Evolutionary conservation across 2,113 vertebrate genomes (phyloP).

Genomic region (Semnopithecus entellus): DNA sequence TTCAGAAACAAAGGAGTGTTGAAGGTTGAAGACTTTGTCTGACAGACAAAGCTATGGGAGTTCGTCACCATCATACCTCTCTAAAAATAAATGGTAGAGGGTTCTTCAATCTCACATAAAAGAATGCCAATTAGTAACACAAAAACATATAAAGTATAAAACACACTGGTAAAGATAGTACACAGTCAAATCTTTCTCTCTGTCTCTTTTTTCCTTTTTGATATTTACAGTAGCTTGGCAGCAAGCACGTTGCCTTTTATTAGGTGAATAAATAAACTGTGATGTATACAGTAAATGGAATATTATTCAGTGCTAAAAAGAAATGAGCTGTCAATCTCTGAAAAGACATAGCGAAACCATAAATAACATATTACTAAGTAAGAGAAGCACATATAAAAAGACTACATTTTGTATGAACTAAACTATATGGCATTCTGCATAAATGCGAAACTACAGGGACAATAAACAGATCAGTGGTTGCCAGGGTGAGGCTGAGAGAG

Average conservation of each 20-base stretch:
- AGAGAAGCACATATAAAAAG: neutral
- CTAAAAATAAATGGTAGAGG: too few relatives aligned
- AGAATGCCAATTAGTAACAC: too few relatives aligned
- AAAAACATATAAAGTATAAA: too few relatives aligned
- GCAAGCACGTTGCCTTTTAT: neutral
- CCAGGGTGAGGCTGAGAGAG: neutral
- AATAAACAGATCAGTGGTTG: neutral
- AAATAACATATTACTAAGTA: neutral
- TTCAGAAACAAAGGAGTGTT: too few relatives aligned
- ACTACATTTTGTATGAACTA: neutral
- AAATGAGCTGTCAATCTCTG: neutral
- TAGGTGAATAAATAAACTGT: neutral
- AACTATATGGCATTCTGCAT: neutral
- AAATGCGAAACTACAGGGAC: neutral
- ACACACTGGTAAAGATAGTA: too few relatives aligned
- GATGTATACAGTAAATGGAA: neutral
- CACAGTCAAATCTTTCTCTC: neutral
- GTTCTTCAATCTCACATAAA: too few relatives aligned
- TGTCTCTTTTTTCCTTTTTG: neutral
- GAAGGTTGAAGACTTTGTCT: too few relatives aligned
- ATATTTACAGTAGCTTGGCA: neutral
- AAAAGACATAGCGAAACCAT: neutral
- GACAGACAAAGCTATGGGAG: too few relatives aligned
- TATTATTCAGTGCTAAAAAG: neutral
- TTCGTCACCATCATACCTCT: too few relatives aligned